Evolutionary conservation across 2,888 invertebrate species (phyloP), one percentile per base, ranked within the genome.

Genomic region (Carabus problematicus): DNA sequence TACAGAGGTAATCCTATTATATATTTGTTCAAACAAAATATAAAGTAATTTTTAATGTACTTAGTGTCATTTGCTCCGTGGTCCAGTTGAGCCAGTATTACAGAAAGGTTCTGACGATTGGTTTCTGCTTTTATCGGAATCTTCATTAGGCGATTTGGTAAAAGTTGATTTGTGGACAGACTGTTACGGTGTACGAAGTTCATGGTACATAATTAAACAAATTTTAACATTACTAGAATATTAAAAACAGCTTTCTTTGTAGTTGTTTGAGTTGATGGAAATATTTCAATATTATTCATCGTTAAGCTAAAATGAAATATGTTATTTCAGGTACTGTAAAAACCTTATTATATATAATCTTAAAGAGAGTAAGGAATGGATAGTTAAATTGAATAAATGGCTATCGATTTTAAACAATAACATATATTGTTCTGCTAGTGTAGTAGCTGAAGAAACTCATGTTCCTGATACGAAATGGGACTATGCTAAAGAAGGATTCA

Each of bases 21-120:
- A 8, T 49, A 11, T 18, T 16, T 8, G 16, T 14, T 18, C 18
- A 19, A 55, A 18, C 8, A 16, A 8, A 3, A 0, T 45, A 8
- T 45, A n/a, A 11, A 42, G 12, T 59, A 18, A 52, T 9, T 18
- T 59, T 19, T 0, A 18, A 14, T 69, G 14, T 39, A n/a, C n/a
- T n/a, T n/a, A 69, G 69, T 12, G 40, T 7, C 69, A 69, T 69
- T n/a, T 69, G 39, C 56, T 69, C 4, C 39, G 62, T 18, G 62
- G 55, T 9, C 9, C 18, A 9, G 29, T 29, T 12, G 62, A 69
- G 45, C 61, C 62, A 9, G 56, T 69, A 14, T 45, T 69, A 6
- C 69, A 62, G 47, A 14, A 29, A 62, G 43, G 62, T n/a, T 8
- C 40, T 39, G 56, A 55, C 43, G 56, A 69, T 45, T 62, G 62